phyloP scores from a whole-genome alignment of 1,140 invertebrate genomes.

The Dendroctonus ponderosae region DNA sequence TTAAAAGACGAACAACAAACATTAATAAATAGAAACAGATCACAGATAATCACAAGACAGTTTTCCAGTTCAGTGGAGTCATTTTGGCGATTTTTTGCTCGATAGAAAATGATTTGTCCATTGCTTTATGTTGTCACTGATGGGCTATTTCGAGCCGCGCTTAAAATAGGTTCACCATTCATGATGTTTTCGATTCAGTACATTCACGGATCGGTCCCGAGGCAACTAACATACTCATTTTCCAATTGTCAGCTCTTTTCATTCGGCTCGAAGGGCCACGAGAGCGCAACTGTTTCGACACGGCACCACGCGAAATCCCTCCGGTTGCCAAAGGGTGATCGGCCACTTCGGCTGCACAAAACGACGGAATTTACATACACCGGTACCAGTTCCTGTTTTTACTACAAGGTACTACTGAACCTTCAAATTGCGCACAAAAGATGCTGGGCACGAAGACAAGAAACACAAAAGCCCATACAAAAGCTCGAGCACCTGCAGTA shows the following conservation, averaged over 20 bases:
- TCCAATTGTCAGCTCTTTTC: conserved; percentile 11
- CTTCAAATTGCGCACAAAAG: conserved; percentile 23
- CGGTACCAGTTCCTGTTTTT: conserved; percentile 8
- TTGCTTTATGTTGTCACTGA: conserved; percentile 27
- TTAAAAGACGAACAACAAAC: not conserved
- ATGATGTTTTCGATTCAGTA: conserved; percentile 28
- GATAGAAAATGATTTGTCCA: conserved; percentile 25
- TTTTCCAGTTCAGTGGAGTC: conserved; percentile 14
- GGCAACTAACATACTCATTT: conserved; percentile 19
- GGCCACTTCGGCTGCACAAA: conserved; percentile 6
- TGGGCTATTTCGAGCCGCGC: conserved; percentile 18
- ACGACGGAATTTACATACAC: conserved; percentile 12
- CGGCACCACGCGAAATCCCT: too few species aligned
- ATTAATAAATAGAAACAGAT: conserved; percentile 13
- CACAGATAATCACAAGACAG: conserved; percentile 22
- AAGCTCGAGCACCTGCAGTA: conserved; percentile 28
- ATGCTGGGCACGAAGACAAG: conserved; percentile 15
- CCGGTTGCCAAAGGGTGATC: not conserved
- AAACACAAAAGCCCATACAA: conserved; percentile 2
- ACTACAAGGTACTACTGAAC: conserved; percentile 26
- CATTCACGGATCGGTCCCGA: conserved; percentile 22
- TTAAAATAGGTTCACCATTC: conserved; percentile 32
- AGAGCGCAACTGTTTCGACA: not conserved
- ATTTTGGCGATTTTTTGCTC: conserved; percentile 26
- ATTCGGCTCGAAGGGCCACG: not conserved